These are phyloP conservation scores for Atopsyche davidsoni DNA, from an alignment of 1,140 invertebrate species.

Conservation along the genomic window DNA sequence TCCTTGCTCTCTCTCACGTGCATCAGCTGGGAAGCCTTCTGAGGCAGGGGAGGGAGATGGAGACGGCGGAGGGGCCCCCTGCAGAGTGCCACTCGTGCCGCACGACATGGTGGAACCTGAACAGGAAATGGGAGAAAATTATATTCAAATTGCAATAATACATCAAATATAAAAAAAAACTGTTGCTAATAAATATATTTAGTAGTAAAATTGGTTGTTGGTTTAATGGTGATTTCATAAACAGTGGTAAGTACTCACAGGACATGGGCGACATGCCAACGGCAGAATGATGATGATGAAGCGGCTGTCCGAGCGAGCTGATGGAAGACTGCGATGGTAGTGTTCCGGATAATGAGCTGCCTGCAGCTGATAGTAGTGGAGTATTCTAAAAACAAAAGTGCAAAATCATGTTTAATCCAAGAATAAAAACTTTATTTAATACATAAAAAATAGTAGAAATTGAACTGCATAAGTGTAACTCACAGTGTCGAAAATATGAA, in stretches of 20 bases:
- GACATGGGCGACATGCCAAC: slow-evolving; percentile 29
- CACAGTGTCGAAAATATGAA: too few relatives aligned
- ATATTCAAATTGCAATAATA: too few relatives aligned
- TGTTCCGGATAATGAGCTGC: slow-evolving; percentile 28
- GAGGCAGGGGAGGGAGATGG: slow-evolving; percentile 30
- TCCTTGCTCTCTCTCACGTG: slow-evolving; percentile 38
- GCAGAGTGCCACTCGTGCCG: slow-evolving; percentile 10
- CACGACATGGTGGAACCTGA: slow-evolving; percentile 25
- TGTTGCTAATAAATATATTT: too few relatives aligned
- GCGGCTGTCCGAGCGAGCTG: slow-evolving; percentile 34
- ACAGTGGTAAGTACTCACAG: slow-evolving; percentile 16
- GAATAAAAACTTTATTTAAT: not conserved
- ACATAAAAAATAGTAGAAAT: too few relatives aligned
- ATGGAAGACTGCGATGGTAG: slow-evolving; percentile 41
- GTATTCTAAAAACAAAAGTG: slow-evolving; percentile 36
- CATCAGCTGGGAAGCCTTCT: slow-evolving; percentile 35
- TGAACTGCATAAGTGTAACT: too few relatives aligned
- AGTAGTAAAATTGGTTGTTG: too few relatives aligned
- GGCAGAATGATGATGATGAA: slow-evolving; percentile 27
- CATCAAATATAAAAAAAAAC: too few relatives aligned
- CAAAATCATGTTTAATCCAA: not conserved
- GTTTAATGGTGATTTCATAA: too few relatives aligned
- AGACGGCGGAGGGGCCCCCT: slow-evolving; percentile 32
- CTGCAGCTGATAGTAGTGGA: slow-evolving; percentile 40
- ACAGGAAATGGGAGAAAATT: too few relatives aligned